phyloP scores from a whole-genome alignment of 2,797 vertebrate genomes.

The Ptychadena robeensis region DNA sequence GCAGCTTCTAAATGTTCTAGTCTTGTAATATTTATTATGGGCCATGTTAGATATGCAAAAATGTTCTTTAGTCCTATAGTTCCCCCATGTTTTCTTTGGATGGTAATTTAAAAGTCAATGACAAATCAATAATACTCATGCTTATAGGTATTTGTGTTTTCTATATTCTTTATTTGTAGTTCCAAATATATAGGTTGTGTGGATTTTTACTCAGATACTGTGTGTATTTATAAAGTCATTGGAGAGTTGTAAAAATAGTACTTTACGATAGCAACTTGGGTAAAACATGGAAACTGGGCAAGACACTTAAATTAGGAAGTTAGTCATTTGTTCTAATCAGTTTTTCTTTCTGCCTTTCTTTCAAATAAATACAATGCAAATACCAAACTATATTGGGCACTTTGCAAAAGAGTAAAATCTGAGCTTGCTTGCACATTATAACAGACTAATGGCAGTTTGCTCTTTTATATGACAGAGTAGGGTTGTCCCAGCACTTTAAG shows the following conservation, averaged over 20 bases:
- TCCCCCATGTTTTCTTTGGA: neutral
- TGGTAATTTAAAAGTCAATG: too few relatives aligned
- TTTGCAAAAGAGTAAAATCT: neutral
- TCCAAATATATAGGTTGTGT: too few relatives aligned
- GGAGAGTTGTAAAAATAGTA: neutral
- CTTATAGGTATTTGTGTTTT: neutral
- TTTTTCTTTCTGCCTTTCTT: neutral
- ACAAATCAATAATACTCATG: too few relatives aligned
- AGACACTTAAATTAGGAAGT: neutral
- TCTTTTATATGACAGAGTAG: too few relatives aligned
- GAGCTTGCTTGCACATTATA: too few relatives aligned
- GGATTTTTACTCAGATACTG: too few relatives aligned
- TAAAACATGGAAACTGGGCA: neutral
- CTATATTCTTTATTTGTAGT: neutral
- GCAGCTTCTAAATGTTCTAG: neutral
- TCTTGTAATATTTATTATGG: neutral
- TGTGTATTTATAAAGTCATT: neutral
- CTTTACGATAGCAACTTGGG: too few relatives aligned
- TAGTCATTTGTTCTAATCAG: neutral
- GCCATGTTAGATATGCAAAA: neutral
- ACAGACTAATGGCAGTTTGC: neutral
- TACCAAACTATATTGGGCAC: neutral
- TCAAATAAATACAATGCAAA: neutral
- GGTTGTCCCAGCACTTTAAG: too few relatives aligned
- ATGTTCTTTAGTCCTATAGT: neutral